Evolutionary conservation across 2,888 invertebrate genomes (phyloP), one percentile per base, ranked within the genome.

Genomic region (Pseudoips prasinana): DNA sequence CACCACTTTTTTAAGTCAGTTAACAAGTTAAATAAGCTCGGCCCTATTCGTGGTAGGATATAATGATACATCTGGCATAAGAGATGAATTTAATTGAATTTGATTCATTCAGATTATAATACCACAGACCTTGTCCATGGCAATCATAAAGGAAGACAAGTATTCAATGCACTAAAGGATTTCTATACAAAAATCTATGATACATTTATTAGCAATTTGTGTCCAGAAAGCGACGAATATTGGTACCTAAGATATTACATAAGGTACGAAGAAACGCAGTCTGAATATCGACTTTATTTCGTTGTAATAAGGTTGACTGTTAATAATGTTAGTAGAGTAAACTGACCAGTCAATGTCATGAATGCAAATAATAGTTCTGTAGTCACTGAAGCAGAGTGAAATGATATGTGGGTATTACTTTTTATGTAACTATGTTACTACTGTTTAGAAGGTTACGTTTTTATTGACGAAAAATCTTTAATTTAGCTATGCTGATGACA

Each of bases 141-240:
- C n/a, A n/a, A n/a, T n/a, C n/a, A n/a, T n/a, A n/a, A n/a, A n/a
- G n/a, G n/a, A n/a, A n/a, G n/a, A n/a, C n/a, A n/a, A n/a, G n/a
- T n/a, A n/a, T n/a, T n/a, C n/a, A n/a, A n/a, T n/a, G n/a, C n/a
- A n/a, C n/a, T n/a, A n/a, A n/a, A n/a, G n/a, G n/a, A n/a, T n/a
- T n/a, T n/a, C n/a, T n/a, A n/a, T n/a, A n/a, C n/a, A n/a, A n/a
- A n/a, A n/a, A n/a, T n/a, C n/a, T n/a, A n/a, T n/a, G 3, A 14
- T 14, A 14, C 14, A 14, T 14, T 14, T 39, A 22, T 26, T n/a
- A 6, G 8, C 25, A 35, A 48, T 40, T 48, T 43, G 37, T 39
- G 36, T 31, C 42, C 25, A 52, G 38, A 39, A 42, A 57, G 38
- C 38, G 39, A 19, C 25, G 44, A 31, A 47, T 41, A 32, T 39